A percentile compares a stretch with the other conserved stretches of the same genome.
phyloP scores from a whole-genome alignment of 2,797 vertebrate genomes.

The Centroberyx gerrardi region DNA sequence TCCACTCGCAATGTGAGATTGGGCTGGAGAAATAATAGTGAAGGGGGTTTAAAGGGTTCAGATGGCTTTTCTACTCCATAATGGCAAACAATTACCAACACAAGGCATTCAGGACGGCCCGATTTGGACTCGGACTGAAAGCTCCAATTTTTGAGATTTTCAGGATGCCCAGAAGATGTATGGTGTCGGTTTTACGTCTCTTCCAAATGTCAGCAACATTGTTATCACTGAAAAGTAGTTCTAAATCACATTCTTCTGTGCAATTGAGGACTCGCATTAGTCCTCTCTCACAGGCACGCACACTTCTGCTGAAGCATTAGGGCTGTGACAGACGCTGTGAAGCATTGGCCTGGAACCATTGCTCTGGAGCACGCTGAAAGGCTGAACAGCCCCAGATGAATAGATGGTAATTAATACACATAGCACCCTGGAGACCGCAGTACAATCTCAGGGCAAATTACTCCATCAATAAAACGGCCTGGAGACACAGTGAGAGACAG shows the following conservation, averaged over 20 bases:
- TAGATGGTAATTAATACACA: constrained; percentile 85
- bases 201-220: constrained; percentile 23
- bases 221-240: constrained; percentile 22
- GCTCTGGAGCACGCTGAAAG: constrained; percentile 62
- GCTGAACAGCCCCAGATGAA: constrained; percentile 75
- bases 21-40: neutral
- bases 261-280: constrained; percentile 51
- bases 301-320: constrained; percentile 33
- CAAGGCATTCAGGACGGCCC: neutral
- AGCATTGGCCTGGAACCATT: constrained; percentile 64
- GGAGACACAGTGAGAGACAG: constrained; percentile 52
- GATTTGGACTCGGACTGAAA: neutral
- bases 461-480: constrained; percentile 75
- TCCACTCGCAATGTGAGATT: neutral
- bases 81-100: neutral
- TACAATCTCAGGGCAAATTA: constrained; percentile 81
- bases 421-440: constrained; percentile 65
- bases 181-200: neutral
- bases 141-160: neutral
- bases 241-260: constrained; percentile 46
- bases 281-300: constrained; percentile 36
- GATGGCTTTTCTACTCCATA: neutral
- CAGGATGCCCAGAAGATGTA: neutral
- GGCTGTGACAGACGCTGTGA: constrained; percentile 67
- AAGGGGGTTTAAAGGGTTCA: neutral